Evolutionary conservation across 1,140 invertebrate species (phyloP).

Genomic region (Ridgeia piscesae): DNA sequence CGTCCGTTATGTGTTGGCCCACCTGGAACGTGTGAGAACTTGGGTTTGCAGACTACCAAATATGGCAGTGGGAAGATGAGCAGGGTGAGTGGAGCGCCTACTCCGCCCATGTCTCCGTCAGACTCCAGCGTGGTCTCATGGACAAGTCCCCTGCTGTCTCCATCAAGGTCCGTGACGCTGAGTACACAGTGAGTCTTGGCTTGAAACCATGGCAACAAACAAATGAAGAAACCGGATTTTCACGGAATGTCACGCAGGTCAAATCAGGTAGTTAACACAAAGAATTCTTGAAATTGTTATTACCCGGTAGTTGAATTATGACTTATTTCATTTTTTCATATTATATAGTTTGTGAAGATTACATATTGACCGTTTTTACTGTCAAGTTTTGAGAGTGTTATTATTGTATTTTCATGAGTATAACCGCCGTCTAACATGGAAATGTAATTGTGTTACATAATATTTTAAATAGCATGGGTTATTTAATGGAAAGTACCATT

Average conservation of each 20-base stretch:
- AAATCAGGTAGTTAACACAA: constrained; percentile 38
- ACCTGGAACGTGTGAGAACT: no score
- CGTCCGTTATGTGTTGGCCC: neutral
- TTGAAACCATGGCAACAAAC: constrained; percentile 42
- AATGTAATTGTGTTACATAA: neutral
- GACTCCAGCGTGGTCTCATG: constrained; percentile 38
- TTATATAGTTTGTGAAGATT: no score
- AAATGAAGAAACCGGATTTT: constrained; percentile 39
- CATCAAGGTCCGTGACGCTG: constrained; percentile 31
- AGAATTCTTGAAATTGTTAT: neutral
- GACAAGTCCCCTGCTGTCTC: constrained; percentile 28
- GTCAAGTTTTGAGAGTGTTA: no score
- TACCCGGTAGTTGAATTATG: neutral
- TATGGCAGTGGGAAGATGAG: constrained; percentile 51
- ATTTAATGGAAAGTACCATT: neutral
- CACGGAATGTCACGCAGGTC: constrained; percentile 37
- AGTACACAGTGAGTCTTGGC: constrained; percentile 37
- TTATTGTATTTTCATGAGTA: neutral
- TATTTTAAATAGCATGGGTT: neutral
- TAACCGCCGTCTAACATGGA: neutral
- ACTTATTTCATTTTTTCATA: no score
- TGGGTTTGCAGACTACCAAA: constrained; percentile 46
- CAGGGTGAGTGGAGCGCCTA: constrained; percentile 44
- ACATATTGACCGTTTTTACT: no score
- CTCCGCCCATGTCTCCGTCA: constrained; percentile 26